These are phyloP conservation scores for Ceramica pisi DNA, from an alignment of 2,888 invertebrate species.

Conservation along the genomic window DNA sequence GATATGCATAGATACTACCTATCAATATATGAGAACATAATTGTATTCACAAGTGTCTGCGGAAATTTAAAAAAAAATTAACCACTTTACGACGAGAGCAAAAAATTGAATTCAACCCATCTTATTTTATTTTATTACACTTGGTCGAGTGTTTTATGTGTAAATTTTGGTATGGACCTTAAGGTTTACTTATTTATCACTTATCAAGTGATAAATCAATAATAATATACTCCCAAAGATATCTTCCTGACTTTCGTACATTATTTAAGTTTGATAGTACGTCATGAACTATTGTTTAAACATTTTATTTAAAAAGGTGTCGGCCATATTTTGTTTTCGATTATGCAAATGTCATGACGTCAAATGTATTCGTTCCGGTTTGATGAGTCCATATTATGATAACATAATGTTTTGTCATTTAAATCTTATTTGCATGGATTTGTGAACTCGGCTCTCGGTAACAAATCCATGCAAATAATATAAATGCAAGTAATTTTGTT, in stretches of 20 bases:
- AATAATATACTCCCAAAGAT: constrained; percentile 44
- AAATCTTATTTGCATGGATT: too few species aligned
- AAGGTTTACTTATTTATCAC: constrained; percentile 54
- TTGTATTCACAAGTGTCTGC: neutral
- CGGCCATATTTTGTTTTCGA: constrained; percentile 9
- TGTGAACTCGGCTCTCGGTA: too few species aligned
- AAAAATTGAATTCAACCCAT: constrained; percentile 35
- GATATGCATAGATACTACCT: too few species aligned
- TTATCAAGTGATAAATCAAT: constrained; percentile 57
- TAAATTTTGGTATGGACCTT: constrained; percentile 41
- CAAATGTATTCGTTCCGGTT: neutral
- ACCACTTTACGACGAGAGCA: constrained; percentile 21
- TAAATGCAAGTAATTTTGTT: too few species aligned
- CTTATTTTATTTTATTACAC: constrained; percentile 62
- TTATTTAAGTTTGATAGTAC: constrained; percentile 20
- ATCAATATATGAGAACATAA: too few species aligned
- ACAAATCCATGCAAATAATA: too few species aligned
- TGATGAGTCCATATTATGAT: neutral
- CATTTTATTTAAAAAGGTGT: constrained; percentile 15
- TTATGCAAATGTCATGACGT: constrained; percentile 3
- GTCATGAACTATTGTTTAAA: constrained; percentile 5
- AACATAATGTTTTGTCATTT: neutral
- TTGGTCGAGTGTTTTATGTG: constrained; percentile 38
- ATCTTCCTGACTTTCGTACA: constrained; percentile 46
- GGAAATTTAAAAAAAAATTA: constrained; percentile 41